phyloP scores from a whole-genome alignment of 2,888 invertebrate genomes.

The Hirtodrosophila duncani region DNA sequence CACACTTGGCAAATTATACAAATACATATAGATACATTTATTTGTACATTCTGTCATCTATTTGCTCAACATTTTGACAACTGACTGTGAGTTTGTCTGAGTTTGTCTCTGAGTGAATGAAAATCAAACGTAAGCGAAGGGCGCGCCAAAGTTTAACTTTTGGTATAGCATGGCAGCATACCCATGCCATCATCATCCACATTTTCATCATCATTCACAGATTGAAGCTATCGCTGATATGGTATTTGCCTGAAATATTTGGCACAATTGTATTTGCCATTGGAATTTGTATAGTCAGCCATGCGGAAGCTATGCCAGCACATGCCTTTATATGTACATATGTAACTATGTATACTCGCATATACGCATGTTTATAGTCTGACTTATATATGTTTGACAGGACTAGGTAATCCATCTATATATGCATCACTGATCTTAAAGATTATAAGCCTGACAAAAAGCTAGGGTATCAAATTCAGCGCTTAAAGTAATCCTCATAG shows the following conservation, averaged over 20 bases:
- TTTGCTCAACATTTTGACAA: constrained; percentile 58
- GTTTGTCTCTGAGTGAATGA: constrained; percentile 48
- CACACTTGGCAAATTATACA: no score
- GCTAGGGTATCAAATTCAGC: no score
- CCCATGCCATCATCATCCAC: no score
- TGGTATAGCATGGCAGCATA: neutral
- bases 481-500: no score
- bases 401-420: no score
- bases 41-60: constrained; percentile 14
- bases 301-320: constrained; percentile 46
- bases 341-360: neutral
- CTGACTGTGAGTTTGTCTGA: constrained; percentile 46
- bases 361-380: neutral
- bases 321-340: neutral
- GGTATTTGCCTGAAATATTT: constrained; percentile 50
- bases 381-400: no score
- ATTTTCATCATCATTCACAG: no score
- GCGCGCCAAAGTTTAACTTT: constrained; percentile 41
- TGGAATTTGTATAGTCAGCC: constrained; percentile 39
- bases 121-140: constrained; percentile 47
- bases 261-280: constrained; percentile 52
- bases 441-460: no score
- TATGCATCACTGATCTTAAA: no score
- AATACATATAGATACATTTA: no score
- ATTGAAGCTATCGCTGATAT: constrained; percentile 1